Percentiles rank a stretch among this genome's conserved stretches.
These are phyloP conservation scores for Neuroterus valhalla DNA, from an alignment of 1,140 invertebrate genomes.

Conservation along the genomic window DNA sequence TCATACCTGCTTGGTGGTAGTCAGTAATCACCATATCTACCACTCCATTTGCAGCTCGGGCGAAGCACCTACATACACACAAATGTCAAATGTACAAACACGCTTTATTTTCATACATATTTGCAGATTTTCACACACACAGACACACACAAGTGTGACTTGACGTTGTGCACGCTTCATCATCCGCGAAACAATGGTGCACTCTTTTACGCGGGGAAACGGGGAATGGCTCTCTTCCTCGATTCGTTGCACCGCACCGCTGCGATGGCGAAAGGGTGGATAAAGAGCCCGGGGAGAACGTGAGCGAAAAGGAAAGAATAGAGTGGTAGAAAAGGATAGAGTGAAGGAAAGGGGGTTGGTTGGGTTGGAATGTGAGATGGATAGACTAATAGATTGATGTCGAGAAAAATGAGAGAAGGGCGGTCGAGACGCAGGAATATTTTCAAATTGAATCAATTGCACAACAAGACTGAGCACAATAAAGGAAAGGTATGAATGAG, in stretches of 20 bases:
- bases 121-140: neutral
- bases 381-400: conserved; percentile 29
- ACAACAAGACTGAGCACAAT: no score
- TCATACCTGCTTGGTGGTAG: conserved; percentile 3
- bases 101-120: conserved; percentile 1
- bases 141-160: conserved; percentile 30
- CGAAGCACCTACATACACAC: neutral
- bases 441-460: conserved; percentile 11
- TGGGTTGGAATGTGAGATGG: conserved; percentile 24
- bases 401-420: conserved; percentile 6
- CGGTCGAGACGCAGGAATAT: conserved; percentile 27
- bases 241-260: conserved; percentile 24
- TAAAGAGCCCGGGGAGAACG: conserved; percentile 4
- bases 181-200: conserved; percentile 28
- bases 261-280: conserved; percentile 10
- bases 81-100: conserved; percentile 1
- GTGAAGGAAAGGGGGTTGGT: neutral
- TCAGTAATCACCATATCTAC: conserved; percentile 16
- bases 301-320: conserved; percentile 9
- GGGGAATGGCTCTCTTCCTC: conserved; percentile 29
- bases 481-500: no score
- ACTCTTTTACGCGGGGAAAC: conserved; percentile 13
- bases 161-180: conserved; percentile 29
- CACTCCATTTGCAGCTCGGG: conserved; percentile 10
- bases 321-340: conserved; percentile 18